These are phyloP conservation scores for Notodonta dromedarius DNA, from an alignment of 2,888 invertebrate genomes.

Conservation along the genomic window DNA sequence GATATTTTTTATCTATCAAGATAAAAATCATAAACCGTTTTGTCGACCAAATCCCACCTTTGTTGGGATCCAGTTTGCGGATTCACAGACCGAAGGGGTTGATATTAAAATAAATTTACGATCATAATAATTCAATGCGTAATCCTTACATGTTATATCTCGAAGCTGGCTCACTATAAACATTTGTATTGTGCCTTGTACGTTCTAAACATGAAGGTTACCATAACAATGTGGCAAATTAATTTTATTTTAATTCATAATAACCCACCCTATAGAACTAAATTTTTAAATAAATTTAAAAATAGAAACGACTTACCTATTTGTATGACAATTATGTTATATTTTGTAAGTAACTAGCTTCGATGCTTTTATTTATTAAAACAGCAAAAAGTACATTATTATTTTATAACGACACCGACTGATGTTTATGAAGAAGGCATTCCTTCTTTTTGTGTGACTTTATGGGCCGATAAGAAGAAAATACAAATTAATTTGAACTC, in stretches of 20 bases:
- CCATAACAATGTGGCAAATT: slow-evolving; percentile 66
- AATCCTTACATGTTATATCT: slow-evolving; percentile 42
- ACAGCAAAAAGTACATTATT: too few species aligned
- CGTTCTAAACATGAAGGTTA: slow-evolving; percentile 47
- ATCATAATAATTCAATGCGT: slow-evolving; percentile 53
- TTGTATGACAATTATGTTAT: too few species aligned
- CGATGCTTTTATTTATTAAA: too few species aligned
- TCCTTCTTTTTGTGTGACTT: too few species aligned
- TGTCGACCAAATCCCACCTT: slow-evolving; percentile 47
- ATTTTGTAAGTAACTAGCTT: too few species aligned
- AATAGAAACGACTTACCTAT: too few species aligned
- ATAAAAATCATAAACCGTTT: slow-evolving; percentile 40
- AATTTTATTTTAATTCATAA: slow-evolving; percentile 49
- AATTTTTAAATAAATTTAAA: not conserved
- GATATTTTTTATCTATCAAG: not conserved
- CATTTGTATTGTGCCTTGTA: slow-evolving; percentile 36
- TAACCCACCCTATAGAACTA: slow-evolving; percentile 42
- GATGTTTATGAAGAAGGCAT: too few species aligned
- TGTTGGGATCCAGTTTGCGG: slow-evolving; percentile 50
- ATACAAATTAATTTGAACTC: slow-evolving; percentile 40
- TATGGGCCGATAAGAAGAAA: too few species aligned
- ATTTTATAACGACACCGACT: too few species aligned
- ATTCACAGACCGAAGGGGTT: slow-evolving; percentile 44
- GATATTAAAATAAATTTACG: slow-evolving; percentile 55
- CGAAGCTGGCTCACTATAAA: slow-evolving; percentile 32